These are phyloP conservation scores for Trissonchulus sp. DNA, from an alignment of 2,888 invertebrate genomes.

Conservation along the genomic window DNA sequence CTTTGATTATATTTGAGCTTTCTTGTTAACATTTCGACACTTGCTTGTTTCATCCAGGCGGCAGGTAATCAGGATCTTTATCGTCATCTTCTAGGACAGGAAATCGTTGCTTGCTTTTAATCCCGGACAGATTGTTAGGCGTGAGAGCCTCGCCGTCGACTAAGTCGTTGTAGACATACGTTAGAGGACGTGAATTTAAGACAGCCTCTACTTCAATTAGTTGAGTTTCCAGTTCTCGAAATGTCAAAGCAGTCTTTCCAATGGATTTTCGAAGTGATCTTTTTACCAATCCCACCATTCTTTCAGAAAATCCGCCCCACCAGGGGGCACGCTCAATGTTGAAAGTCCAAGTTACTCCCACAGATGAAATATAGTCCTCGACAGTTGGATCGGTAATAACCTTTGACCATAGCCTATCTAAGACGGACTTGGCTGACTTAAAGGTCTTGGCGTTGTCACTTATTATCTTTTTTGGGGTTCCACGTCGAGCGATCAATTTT, in stretches of 20 bases:
- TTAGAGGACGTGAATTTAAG: constrained; percentile 24
- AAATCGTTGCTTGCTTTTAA: too few species aligned
- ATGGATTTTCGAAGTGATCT: too few species aligned
- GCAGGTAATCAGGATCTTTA: too few species aligned
- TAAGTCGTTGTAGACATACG: constrained; percentile 23
- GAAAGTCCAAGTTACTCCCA: constrained; percentile 46
- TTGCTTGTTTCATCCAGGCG: too few species aligned
- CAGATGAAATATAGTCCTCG: background rate
- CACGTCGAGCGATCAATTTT: constrained; percentile 48
- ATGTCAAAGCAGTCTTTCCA: background rate
- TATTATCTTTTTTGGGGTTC: constrained; percentile 53
- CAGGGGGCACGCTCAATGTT: too few species aligned
- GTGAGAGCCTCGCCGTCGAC: background rate
- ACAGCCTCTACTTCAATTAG: constrained; percentile 30
- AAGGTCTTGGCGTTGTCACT: too few species aligned
- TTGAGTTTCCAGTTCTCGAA: constrained; percentile 21
- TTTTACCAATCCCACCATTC: too few species aligned
- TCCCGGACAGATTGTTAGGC: background rate
- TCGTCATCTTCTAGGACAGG: too few species aligned
- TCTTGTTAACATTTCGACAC: too few species aligned
- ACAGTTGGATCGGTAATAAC: background rate
- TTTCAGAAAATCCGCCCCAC: too few species aligned
- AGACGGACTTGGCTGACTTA: constrained; percentile 48
- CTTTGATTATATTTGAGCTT: too few species aligned
- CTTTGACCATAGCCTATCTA: constrained; percentile 32